Percentiles rank a stretch among this genome's conserved stretches.
phyloP scores from a whole-genome alignment of 1,140 invertebrate species.

The Calephelis nemesis region DNA sequence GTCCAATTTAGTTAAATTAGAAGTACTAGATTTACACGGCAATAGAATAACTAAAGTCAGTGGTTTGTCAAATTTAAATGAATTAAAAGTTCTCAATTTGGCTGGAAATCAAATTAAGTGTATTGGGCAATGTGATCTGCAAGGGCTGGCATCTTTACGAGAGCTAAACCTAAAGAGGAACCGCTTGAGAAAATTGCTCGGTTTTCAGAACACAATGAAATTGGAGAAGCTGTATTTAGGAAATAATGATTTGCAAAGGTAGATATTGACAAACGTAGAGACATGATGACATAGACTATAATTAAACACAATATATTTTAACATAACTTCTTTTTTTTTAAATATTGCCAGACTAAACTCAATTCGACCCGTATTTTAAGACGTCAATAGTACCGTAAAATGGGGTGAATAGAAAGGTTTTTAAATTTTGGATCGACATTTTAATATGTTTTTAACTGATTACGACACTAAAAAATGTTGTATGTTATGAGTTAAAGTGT shows the following conservation, averaged over 20 bases:
- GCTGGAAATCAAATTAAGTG: slow-evolving; percentile 92
- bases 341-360: no score
- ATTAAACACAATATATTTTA: no score
- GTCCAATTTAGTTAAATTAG: slow-evolving; percentile 84
- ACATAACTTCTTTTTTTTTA: no score
- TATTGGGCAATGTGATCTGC: slow-evolving; percentile 86
- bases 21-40: slow-evolving; percentile 95
- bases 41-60: slow-evolving; percentile 87
- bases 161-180: slow-evolving; percentile 94
- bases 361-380: no score
- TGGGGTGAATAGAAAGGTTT: slow-evolving; percentile 22
- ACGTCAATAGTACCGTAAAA: slow-evolving; percentile 4
- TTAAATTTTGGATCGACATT: no score
- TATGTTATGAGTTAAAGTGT: slow-evolving; percentile 22
- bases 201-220: slow-evolving; percentile 89
- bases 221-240: slow-evolving; percentile 91
- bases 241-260: slow-evolving; percentile 91
- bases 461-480: background rate
- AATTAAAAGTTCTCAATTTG: slow-evolving; percentile 93
- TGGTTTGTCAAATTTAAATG: slow-evolving; percentile 80
- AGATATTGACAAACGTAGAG: slow-evolving; percentile 31
- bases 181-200: slow-evolving; percentile 87
- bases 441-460: slow-evolving; percentile 17
- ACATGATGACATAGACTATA: background rate
- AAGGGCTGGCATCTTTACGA: slow-evolving; percentile 86